A percentile compares a stretch with the other conserved stretches of the same genome.
Evolutionary conservation across 2,113 vertebrate species (phyloP).

Genomic region (Forbesichthys agassizii): DNA sequence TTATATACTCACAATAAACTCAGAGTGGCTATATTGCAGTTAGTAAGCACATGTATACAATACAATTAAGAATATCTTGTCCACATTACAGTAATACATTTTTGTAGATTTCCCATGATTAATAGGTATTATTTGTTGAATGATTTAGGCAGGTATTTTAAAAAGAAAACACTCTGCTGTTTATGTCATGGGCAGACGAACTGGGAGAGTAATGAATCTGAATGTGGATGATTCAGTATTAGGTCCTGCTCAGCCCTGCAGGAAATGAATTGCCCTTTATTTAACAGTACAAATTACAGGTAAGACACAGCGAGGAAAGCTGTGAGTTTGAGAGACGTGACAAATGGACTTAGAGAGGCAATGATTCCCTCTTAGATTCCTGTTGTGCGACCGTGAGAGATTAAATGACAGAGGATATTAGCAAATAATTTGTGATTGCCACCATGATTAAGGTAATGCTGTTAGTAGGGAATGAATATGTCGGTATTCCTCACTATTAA

Average conservation of each 20-base stretch:
- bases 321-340: slow-evolving; percentile 63
- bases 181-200: slow-evolving; percentile 7
- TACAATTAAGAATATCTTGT: too few relatives aligned
- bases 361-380: slow-evolving; percentile 67
- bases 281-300: slow-evolving; percentile 78
- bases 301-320: slow-evolving; percentile 61
- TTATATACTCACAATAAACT: slow-evolving; percentile 7
- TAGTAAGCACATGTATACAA: background rate
- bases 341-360: slow-evolving; percentile 71
- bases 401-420: slow-evolving; percentile 71
- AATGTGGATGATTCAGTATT: slow-evolving; percentile 60
- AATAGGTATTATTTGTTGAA: slow-evolving; percentile 21
- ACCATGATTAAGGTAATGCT: slow-evolving; percentile 62
- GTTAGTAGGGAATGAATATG: slow-evolving; percentile 68
- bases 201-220: slow-evolving; percentile 64
- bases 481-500: slow-evolving; percentile 63
- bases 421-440: slow-evolving; percentile 67
- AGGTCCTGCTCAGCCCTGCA: slow-evolving; percentile 57
- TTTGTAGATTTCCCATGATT: too few relatives aligned
- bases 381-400: slow-evolving; percentile 69
- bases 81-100: too few relatives aligned
- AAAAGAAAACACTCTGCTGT: slow-evolving; percentile 37
- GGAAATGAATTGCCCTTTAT: slow-evolving; percentile 79
- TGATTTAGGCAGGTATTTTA: slow-evolving; percentile 18
- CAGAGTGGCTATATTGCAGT: background rate